Evolutionary conservation across 2,888 invertebrate species (phyloP).

Genomic region (Acanthococcus lagerstroemiae): DNA sequence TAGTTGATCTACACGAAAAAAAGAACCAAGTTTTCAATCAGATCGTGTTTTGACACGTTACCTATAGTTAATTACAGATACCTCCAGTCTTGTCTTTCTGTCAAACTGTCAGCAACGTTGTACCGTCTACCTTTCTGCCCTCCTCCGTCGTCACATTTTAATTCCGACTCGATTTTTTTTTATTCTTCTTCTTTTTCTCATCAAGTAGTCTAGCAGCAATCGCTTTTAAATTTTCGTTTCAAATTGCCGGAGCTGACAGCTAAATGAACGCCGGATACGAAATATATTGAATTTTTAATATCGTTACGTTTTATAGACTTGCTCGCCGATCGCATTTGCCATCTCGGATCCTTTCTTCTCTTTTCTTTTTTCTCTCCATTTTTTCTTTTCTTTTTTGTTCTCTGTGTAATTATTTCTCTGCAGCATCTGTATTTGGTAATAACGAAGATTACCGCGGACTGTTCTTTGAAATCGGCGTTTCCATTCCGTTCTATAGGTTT

Average conservation of each 20-base stretch:
- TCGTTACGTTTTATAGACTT: constrained; percentile 19
- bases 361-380: no score
- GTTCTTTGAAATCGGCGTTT: no score
- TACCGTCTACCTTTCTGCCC: constrained; percentile 1
- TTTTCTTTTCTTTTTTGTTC: no score
- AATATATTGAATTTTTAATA: constrained; percentile 30
- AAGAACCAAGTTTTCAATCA: constrained; percentile 25
- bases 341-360: neutral
- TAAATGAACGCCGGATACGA: constrained; percentile 27
- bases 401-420: no score
- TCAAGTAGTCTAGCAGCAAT: constrained; percentile 3
- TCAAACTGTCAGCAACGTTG: constrained; percentile 27
- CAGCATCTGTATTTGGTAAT: no score
- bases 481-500: no score
- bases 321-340: constrained; percentile 1
- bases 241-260: constrained; percentile 28
- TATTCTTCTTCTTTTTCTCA: constrained; percentile 4
- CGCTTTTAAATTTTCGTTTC: constrained; percentile 7
- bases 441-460: no score
- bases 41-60: constrained; percentile 30
- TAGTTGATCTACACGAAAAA: constrained; percentile 4
- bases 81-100: constrained; percentile 28
- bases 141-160: constrained; percentile 17
- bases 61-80: constrained; percentile 29
- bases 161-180: neutral